Conservation (phyloP, 2,113 vertebrate genomes). For the Macrotis lagotis region DNA sequence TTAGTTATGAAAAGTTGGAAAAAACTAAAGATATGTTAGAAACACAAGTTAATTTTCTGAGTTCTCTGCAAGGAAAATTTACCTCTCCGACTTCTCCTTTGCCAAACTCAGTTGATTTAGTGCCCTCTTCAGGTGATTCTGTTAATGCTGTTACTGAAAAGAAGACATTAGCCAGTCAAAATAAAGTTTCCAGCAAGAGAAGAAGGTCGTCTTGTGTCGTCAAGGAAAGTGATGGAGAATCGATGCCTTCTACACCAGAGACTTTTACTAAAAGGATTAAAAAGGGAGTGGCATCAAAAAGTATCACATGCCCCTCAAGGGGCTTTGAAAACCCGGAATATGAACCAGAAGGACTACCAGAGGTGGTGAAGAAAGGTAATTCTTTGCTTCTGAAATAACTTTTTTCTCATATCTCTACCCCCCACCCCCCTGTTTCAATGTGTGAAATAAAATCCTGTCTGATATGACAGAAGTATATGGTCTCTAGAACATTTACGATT, state of each 20-base stretch:
- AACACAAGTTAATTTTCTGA: constrained; percentile 84
- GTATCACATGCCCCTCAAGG: background rate
- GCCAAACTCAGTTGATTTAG: constrained; percentile 14
- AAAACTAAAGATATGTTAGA: constrained; percentile 88
- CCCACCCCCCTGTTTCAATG: background rate
- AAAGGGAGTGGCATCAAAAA: constrained; percentile 77
- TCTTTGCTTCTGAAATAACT: background rate
- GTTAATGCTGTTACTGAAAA: constrained; percentile 50
- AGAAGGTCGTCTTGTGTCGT: constrained; percentile 71
- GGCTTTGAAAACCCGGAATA: constrained; percentile 67
- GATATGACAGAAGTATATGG: background rate
- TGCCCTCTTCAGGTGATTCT: constrained; percentile 12
- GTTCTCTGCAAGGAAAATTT: constrained; percentile 45
- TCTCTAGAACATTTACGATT: background rate
- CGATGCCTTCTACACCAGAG: constrained; percentile 77
- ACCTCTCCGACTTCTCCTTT: constrained; percentile 47
- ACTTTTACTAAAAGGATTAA: constrained; percentile 83
- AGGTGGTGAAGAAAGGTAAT: constrained; percentile 90
- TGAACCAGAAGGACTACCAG: constrained; percentile 89
- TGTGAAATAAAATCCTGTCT: background rate
- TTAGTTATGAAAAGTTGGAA: constrained; percentile 90
- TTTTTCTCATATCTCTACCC: background rate
- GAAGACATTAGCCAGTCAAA: constrained; percentile 70
- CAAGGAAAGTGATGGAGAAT: constrained; percentile 42
- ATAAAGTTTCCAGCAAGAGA: constrained; percentile 84